Percentiles rank a stretch among this genome's conserved stretches.
phyloP scores from a whole-genome alignment of 37 sponge, comb jelly and placozoan species.

The Lycopodina hypogea region DNA sequence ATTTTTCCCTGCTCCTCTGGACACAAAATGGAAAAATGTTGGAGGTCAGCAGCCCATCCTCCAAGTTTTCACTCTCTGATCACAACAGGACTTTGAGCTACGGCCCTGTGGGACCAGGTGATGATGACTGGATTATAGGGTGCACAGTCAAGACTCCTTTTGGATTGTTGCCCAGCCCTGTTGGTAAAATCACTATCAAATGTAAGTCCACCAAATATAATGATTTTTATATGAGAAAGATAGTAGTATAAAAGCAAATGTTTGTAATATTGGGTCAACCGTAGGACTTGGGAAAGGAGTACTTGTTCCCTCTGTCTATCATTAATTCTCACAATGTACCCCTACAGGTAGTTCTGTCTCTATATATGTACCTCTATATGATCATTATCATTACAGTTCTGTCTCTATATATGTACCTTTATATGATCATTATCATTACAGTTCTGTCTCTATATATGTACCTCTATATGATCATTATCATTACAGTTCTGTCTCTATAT shows the following conservation, averaged over 20 bases:
- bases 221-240: not conserved
- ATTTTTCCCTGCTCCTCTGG: conserved; percentile 16
- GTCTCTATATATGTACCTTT: no score
- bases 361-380: no score
- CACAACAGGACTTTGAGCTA: conserved; percentile 6
- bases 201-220: conserved; percentile 27
- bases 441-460: no score
- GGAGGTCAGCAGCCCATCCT: no score
- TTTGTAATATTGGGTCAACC: not conserved
- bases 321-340: no score
- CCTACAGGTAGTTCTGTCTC: no score
- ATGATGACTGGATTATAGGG: conserved; percentile 15
- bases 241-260: not conserved
- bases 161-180: conserved; percentile 30
- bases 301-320: no score
- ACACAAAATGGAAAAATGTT: conserved; percentile 20
- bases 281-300: no score
- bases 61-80: not conserved
- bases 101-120: conserved; percentile 28
- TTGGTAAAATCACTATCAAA: conserved; percentile 29
- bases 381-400: no score
- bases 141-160: conserved; percentile 29
- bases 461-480: no score
- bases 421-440: no score
- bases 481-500: no score